Evolutionary conservation across 30 jellyfish, hydroid and myxozoan species (phyloP), one percentile per base, ranked within the genome.

Genomic region (Calvadosia cruxmelitensis): DNA sequence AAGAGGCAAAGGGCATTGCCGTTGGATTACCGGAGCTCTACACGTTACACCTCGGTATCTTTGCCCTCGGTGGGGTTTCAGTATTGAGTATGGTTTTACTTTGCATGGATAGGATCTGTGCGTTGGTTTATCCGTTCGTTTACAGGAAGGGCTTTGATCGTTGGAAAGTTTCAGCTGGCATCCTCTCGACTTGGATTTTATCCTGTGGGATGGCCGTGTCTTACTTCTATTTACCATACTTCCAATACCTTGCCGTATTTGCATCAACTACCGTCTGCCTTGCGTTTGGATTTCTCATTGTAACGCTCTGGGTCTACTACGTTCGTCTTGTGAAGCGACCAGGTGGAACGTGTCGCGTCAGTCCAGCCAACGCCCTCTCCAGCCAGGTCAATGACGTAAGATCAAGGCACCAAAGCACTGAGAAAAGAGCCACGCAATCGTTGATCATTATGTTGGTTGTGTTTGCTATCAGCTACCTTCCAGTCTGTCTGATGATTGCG

Each of bases 61-160:
- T 85, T 64, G 69, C 78, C 23, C 68, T 81, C 34, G 85, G 90
- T 31, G 95, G 93, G 3, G 95, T 85, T 33, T 79, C 95, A 0
- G 85, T 85, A 16, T 31, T 85, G 1, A 85, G 93, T 16, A 75
- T 85, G 84, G 90, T 84, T 23, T 32, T 85, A 66, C 34, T 85
- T 68, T 68, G 95, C 70, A 53, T 85, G n/a, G 95, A 85, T 27
- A 63, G 95, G 25, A 63, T 79, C 16, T 61, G 79, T 74, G 95
- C 92, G 0, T 36, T 85, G 76, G 49, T 71, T 34, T 67, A 66
- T 23, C 95, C 95, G 1, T 66, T 85, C 42, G 67, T 71, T 36
- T 83, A 85, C 67, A 63, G 70, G 15, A 85, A 85, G 69, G 91
- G 93, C 15, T 64, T 77, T 52, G 49, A 53, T 34, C 42, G 67